These are phyloP conservation scores for Napeogenes inachia DNA, from an alignment of 2,888 invertebrate species.

Conservation along the genomic window DNA sequence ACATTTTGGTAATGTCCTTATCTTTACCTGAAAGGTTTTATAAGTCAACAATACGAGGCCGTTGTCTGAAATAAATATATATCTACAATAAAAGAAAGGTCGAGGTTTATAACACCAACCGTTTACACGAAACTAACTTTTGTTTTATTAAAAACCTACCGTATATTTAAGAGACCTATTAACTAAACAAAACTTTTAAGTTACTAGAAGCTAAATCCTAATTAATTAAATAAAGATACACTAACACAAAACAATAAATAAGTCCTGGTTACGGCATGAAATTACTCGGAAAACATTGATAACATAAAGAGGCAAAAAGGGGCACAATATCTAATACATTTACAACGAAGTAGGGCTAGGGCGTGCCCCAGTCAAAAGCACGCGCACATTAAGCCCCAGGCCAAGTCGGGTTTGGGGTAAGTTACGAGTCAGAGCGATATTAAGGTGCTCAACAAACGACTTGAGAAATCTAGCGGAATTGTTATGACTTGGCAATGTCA, in stretches of 20 bases:
- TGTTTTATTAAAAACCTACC: too few relatives aligned
- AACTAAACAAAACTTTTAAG: too few relatives aligned
- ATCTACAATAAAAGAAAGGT: too few relatives aligned
- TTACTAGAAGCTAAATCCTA: too few relatives aligned
- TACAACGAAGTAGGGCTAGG: constrained; percentile 49
- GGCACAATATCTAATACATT: constrained; percentile 61
- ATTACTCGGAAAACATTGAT: constrained; percentile 43
- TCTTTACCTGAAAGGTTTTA: too few relatives aligned
- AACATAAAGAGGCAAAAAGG: constrained; percentile 39
- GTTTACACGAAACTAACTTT: too few relatives aligned
- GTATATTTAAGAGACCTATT: too few relatives aligned
- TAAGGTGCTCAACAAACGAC: neutral
- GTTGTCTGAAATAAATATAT: too few relatives aligned
- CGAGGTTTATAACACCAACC: too few relatives aligned
- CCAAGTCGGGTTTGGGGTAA: constrained; percentile 37
- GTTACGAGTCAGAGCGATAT: constrained; percentile 29
- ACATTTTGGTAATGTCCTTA: too few relatives aligned
- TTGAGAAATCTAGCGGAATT: neutral
- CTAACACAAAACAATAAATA: constrained; percentile 26
- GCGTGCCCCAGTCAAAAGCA: constrained; percentile 65
- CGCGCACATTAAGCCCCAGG: constrained; percentile 55
- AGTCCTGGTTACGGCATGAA: constrained; percentile 28
- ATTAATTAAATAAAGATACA: constrained; percentile 12
- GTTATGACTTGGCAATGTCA: neutral
- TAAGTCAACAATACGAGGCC: too few relatives aligned